Evolutionary conservation across 2,797 vertebrate species (phyloP), one percentile per base, ranked within the genome.

Genomic region (Catostomus latipinnis): DNA sequence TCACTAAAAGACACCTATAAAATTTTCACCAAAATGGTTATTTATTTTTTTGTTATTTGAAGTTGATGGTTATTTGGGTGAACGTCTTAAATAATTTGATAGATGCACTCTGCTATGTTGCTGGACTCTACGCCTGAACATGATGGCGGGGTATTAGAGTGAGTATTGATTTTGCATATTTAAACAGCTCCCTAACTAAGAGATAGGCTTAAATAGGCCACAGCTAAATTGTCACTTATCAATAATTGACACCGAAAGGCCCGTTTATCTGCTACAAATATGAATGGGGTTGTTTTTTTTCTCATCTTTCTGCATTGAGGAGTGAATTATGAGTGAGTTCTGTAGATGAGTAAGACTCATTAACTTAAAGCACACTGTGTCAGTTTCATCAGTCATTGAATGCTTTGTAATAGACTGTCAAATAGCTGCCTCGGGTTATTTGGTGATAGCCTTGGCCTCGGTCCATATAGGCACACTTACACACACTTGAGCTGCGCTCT

Each of bases 211-310:
- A 81, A 70, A 81, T 84, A 86, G 76, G 87, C 70, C 78, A 76
- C 60, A 81, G 83, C 82, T 91, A 87, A 90, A 91, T 90, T 90
- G 82, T 89, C 61, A 87, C 84, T 84, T 87, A 86, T 90, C 89
- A 83, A 88, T 90, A 89, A 87, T 85, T 89, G 83, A 88, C 76
- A 84, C 73, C 79, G 56, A 88, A 70, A 5, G 78, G 0, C 62
- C 58, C 70, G 8, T 65, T 74, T 73, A 53, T 86, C 65, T 75
- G 43, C 56, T 81, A 81, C 14, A 77, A 49, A 79, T 82, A 60
- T 82, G 46, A 81, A 48, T 12, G 56, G n/a, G 60, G 71, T 22
- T 65, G 4, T 7, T 12, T 12, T 60, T 6, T 61, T 63, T 46
- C 49, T 34, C 22, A 66, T 16, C 22, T 22, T 22, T 22, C 8